A percentile compares a stretch with the other conserved stretches of the same genome.
Conservation (phyloP, 2,113 vertebrate genomes). For the Sigmodon hispidus region DNA sequence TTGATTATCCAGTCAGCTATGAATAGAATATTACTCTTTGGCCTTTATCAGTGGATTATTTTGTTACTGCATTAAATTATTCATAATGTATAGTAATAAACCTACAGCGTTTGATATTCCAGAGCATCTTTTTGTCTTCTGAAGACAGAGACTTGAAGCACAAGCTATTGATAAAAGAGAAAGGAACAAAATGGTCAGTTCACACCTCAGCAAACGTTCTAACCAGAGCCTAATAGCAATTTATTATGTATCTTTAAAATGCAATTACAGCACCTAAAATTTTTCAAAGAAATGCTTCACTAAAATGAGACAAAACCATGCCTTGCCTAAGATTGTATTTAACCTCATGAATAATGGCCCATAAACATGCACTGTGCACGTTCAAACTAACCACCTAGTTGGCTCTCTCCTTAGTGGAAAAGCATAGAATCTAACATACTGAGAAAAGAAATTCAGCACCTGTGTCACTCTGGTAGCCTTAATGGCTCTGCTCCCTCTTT, state of each 20-base stretch:
- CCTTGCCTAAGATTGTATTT: constrained; percentile 64
- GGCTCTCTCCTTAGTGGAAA: background rate
- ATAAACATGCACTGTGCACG: background rate
- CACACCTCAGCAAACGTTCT: constrained; percentile 74
- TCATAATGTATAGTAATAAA: constrained; percentile 77
- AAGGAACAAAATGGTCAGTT: constrained; percentile 75
- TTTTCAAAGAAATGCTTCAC: constrained; percentile 66
- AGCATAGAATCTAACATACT: background rate
- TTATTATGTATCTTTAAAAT: constrained; percentile 79
- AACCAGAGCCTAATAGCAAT: constrained; percentile 63
- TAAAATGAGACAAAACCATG: constrained; percentile 72
- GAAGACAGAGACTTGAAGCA: constrained; percentile 57
- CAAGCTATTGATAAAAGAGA: constrained; percentile 69
- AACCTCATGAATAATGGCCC: constrained; percentile 68
- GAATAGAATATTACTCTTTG: constrained; percentile 79
- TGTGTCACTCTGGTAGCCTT: background rate
- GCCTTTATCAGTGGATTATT: constrained; percentile 76
- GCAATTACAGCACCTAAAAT: constrained; percentile 66
- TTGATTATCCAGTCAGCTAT: constrained; percentile 75
- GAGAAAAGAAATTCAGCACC: constrained; percentile 54
- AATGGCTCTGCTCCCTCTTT: background rate
- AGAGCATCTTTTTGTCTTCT: constrained; percentile 68
- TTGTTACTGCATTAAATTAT: constrained; percentile 73
- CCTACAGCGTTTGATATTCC: constrained; percentile 64
- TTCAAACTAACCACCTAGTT: background rate